Base-by-base conservation (phyloP, 2,797 vertebrate genomes). In the Sebastes melanostomus region DNA sequence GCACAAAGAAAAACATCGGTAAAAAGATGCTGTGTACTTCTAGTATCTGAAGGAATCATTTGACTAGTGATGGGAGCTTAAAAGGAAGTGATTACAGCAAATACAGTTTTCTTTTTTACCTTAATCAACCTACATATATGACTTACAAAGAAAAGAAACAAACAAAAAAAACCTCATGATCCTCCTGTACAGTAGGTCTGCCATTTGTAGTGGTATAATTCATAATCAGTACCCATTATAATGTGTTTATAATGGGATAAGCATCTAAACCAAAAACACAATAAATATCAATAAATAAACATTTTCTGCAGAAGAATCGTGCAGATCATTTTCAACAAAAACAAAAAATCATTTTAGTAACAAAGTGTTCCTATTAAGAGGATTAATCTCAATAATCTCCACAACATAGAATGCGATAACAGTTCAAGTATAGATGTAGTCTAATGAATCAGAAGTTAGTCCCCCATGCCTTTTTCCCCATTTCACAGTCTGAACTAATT, bases 201-300 rank as follows among this genome's bases (percentile, higher is more conserved):
- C 78, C 75, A 46, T 82, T 87, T 86, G 68, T 80, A 90, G 88
- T 75, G 56, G 81, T 84, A 73, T 66, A 63, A 87, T 60, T 85
- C 68, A 77, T 83, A 58, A 78, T 78, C 69, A 60, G 67, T 72
- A 42, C 72, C 76, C 83, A 82, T 81, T 36, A 59, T 9, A 83
- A 77, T 25, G 56, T 62, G 55, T 36, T 61, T 61, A 50, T 24
- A 46, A 85, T 38, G 84, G 42, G 70, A 70, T 82, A 72, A 69
- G 63, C 62, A 70, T 72, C 62, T 65, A 62, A 83, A 78, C 27
- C 6, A 61, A 75, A 54, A 85, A 77, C 73, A 92, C 87, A 94
- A 94, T 94, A 94, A 94, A 94, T 94, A 94, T 82, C 79, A 94
- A 94, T 95, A 95, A 95, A 95, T 94, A 91, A 93, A 94, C 72